Evolutionary conservation across 2,113 vertebrate species (phyloP).

Genomic region (Barnardius zonarius): DNA sequence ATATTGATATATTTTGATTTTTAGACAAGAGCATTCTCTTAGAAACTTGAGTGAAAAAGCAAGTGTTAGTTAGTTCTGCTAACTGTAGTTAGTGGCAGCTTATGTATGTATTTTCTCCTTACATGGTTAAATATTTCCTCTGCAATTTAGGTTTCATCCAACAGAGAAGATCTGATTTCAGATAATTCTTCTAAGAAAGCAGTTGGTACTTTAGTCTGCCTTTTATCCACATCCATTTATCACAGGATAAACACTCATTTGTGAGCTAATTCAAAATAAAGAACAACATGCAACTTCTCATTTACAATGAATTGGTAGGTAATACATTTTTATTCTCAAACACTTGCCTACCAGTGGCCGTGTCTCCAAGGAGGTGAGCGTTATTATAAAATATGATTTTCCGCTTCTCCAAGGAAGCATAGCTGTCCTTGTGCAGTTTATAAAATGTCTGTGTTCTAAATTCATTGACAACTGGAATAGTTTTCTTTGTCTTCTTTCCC

Average conservation of each 20-base stretch:
- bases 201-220: conserved; percentile 53
- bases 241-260: conserved; percentile 64
- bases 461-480: neutral
- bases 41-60: conserved; percentile 16
- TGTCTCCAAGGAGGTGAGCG: conserved; percentile 18
- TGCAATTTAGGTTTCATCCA: conserved; percentile 67
- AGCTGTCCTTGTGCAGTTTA: neutral
- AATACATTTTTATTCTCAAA: neutral
- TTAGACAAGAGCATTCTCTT: conserved; percentile 18
- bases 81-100: conserved; percentile 39
- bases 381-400: conserved; percentile 10
- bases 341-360: neutral
- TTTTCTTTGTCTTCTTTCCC: neutral
- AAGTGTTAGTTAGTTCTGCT: conserved; percentile 59
- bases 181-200: conserved; percentile 67
- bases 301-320: conserved; percentile 57
- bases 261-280: conserved; percentile 69
- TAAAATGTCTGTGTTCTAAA: neutral
- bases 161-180: conserved; percentile 69
- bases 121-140: conserved; percentile 63
- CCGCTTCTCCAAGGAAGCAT: neutral
- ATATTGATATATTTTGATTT: conserved; percentile 13
- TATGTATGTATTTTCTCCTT: conserved; percentile 70
- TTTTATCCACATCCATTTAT: conserved; percentile 61
- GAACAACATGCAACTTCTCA: conserved; percentile 33